Evolutionary conservation across 2,797 vertebrate species (phyloP), one percentile per base, ranked within the genome.

Genomic region (Alfaro cultratus): DNA sequence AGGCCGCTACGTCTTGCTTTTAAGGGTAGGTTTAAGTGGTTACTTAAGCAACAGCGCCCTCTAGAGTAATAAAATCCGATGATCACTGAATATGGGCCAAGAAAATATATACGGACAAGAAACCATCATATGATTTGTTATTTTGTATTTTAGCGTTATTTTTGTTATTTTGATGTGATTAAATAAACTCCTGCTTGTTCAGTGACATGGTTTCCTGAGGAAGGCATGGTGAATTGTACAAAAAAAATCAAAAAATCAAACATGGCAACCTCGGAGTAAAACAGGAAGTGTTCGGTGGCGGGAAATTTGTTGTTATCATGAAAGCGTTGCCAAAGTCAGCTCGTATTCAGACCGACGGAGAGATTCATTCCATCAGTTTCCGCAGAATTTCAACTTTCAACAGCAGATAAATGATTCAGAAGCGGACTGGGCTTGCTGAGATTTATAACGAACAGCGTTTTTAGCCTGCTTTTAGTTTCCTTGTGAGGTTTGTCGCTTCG

Each of bases 251-350:
- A 8, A 29, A 5, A 55, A 1, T 1, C 8, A 1, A 80, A 92
- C 68, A 4, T 91, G 93, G 92, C 91, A 93, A 90, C 92, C 87
- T 15, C 8, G 4, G 67, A 79, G 45, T 74, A 80, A 88, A 92
- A 83, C 89, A 84, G 92, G 91, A 94, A 93, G 87, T 79, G 46
- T 2, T 11, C 2, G 3, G 73, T 64, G 90, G 93, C 94, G 94
- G 91, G 93, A 93, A 87, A 46, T 92, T 86, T 10, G 39, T 26
- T 4, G 8, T 47, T 68, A 11, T 83, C 85, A 68, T 80, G 76
- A 81, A 86, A 83, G 13, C 43, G 21, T 80, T 26, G 34, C 53
- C 13, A 29, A 23, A 49, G 11, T 53, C 4, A 16, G 1, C 29
- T 53, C 16, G n/a, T 31, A 10, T 16, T 72, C 41, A 72, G 41